A percentile compares a stretch with the other conserved stretches of the same genome.
These are phyloP conservation scores for Heterodera schachtii DNA, from an alignment of 1,140 invertebrate species.

Conservation along the genomic window DNA sequence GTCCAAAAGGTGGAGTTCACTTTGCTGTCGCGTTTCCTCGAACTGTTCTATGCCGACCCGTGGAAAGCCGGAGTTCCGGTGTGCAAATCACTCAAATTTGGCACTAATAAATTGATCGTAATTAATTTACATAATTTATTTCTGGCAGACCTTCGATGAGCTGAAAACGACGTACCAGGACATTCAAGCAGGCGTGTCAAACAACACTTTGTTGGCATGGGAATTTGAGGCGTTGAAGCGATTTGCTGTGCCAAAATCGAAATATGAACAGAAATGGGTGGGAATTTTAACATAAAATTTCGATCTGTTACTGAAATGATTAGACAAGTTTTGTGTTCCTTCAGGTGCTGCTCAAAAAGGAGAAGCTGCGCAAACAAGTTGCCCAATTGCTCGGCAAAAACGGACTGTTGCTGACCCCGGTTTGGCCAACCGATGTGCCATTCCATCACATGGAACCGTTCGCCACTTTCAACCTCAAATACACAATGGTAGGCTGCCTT, in stretches of 20 bases:
- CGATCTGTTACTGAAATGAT: not conserved
- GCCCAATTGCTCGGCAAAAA: slow-evolving; percentile 70
- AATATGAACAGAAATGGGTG: not conserved
- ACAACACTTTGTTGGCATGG: not conserved
- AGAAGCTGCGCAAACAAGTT: slow-evolving; percentile 61
- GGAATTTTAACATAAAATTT: not conserved
- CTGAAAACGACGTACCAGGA: not conserved
- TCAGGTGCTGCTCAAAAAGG: slow-evolving; percentile 34
- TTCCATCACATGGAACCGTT: slow-evolving; percentile 67
- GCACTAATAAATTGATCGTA: not conserved
- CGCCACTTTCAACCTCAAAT: slow-evolving; percentile 65
- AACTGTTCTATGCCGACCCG: slow-evolving; percentile 21
- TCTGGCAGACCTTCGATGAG: not conserved
- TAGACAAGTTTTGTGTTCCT: not conserved
- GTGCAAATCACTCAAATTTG: not conserved
- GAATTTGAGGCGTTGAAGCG: not conserved
- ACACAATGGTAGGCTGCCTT: slow-evolving; percentile 22
- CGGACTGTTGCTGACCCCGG: slow-evolving; percentile 66
- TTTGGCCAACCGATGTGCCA: slow-evolving; percentile 66
- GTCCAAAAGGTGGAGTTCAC: slow-evolving; percentile 31
- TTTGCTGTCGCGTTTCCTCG: slow-evolving; percentile 13
- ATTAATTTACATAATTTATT: not conserved
- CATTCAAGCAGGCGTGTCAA: not conserved
- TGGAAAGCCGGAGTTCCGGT: slow-evolving; percentile 17
- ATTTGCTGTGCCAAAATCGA: not conserved